phyloP scores from a whole-genome alignment of 92 coral and sea anemone genomes.

The Porites evermanni region DNA sequence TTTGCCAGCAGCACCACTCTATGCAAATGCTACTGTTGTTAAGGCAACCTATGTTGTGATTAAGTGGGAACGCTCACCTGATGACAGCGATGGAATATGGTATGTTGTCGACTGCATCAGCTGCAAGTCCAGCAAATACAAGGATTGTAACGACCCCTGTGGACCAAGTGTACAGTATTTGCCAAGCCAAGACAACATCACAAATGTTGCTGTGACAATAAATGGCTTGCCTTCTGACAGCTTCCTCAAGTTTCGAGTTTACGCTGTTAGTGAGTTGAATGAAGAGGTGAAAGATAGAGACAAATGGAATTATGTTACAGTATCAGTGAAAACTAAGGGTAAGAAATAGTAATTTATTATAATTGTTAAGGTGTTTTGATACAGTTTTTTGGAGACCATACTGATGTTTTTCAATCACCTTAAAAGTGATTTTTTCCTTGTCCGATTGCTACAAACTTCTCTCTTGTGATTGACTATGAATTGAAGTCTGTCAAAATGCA shows the following conservation, averaged over 20 bases:
- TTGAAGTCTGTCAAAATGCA: too few relatives aligned
- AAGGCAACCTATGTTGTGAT: slow-evolving; percentile 16
- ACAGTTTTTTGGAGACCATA: too few relatives aligned
- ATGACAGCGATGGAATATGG: neutral
- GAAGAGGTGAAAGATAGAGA: slow-evolving; percentile 20
- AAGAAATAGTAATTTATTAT: neutral
- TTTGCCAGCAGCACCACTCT: slow-evolving; percentile 15
- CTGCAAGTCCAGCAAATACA: slow-evolving; percentile 56
- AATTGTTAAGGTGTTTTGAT: too few relatives aligned
- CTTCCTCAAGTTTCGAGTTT: slow-evolving; percentile 70
- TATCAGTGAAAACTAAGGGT: slow-evolving; percentile 56
- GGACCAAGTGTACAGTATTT: slow-evolving; percentile 22
- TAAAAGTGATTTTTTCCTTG: too few relatives aligned
- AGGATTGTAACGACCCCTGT: slow-evolving; percentile 65
- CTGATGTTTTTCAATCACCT: too few relatives aligned
- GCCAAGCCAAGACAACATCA: slow-evolving; percentile 59
- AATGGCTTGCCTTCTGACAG: slow-evolving; percentile 59
- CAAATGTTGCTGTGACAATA: slow-evolving; percentile 58
- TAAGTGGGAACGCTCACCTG: slow-evolving; percentile 18
- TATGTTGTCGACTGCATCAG: slow-evolving; percentile 74
- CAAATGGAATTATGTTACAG: slow-evolving; percentile 70
- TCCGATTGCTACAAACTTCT: too few relatives aligned
- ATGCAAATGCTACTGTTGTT: neutral
- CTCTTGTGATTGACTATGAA: too few relatives aligned
- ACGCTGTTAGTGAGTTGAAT: slow-evolving; percentile 69